Evolutionary conservation across 2,888 invertebrate species (phyloP), one percentile per base, ranked within the genome.

Genomic region (Spilarctia lutea): DNA sequence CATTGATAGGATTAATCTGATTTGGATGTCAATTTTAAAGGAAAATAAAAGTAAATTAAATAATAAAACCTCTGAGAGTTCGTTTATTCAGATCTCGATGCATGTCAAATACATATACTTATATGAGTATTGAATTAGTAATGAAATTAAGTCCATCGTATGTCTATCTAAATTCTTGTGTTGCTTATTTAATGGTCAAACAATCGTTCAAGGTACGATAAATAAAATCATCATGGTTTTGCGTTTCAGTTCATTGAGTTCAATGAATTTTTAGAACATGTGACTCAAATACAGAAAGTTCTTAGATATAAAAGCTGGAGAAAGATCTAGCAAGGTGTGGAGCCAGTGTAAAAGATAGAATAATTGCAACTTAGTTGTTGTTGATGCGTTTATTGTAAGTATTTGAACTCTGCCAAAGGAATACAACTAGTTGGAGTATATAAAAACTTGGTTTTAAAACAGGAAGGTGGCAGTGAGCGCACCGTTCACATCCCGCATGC

Each of bases 1-100:
- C 94, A 94, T 94, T 96, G 96, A 96, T 96, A 94, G 96, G 95
- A 94, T 95, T 96, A 95, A 96, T 96, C 96, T 95, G 96, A 96
- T 96, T 96, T 96, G 94, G 92, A 93, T 94, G 95, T 94, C 94
- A 94, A 94, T 94, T 95, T 96, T 92, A 94, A 92, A 91, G 90
- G 91, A 93, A 93, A 92, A 92, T 91, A 94, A 93, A 88, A 93
- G 88, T 92, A 90, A 94, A 94, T 92, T 94, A 91, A 91, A 91
- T 92, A 91, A 91, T 89, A 91, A 88, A 86, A 82, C 87, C 86
- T 89, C 87, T 85, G 87, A 88, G 88, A 81, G 80, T 86, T 91
- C 90, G 86, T 88, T 89, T 89, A 91, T 92, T 91, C 91, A 87
- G 87, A 88, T 90, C 87, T 87, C 88, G 89, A 89, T 86, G 91